phyloP scores from a whole-genome alignment of 64 coral and sea anemone genomes.

The Catalaphyllia jardinei region DNA sequence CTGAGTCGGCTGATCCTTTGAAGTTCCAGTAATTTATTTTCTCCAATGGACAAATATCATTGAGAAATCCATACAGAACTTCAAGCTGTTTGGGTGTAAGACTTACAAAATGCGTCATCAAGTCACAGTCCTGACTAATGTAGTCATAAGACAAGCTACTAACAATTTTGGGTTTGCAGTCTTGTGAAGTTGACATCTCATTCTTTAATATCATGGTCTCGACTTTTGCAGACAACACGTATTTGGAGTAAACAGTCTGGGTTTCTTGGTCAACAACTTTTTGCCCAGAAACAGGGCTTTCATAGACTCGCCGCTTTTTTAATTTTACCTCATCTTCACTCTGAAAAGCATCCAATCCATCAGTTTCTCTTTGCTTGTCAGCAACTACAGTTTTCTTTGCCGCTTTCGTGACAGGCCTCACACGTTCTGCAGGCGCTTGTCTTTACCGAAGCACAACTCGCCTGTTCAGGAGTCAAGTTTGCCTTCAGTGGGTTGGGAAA shows the following conservation, averaged over 20 bases:
- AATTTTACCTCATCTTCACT: too few relatives aligned
- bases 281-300: background rate
- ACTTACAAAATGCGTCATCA: conserved; percentile 54
- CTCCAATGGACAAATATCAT: conserved; percentile 39
- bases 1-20: conserved; percentile 25
- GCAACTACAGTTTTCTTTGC: too few relatives aligned
- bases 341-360: too few relatives aligned
- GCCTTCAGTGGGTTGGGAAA: too few relatives aligned
- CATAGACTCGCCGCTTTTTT: too few relatives aligned
- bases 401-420: too few relatives aligned
- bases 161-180: conserved; percentile 34
- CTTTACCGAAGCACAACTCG: too few relatives aligned
- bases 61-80: too few relatives aligned
- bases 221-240: conserved; percentile 43
- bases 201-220: conserved; percentile 38
- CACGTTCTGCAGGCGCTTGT: too few relatives aligned
- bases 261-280: conserved; percentile 5
- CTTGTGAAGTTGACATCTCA: too few relatives aligned
- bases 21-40: conserved; percentile 41
- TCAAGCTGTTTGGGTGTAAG: conserved; percentile 1
- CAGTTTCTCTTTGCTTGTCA: too few relatives aligned
- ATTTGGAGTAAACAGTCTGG: conserved; percentile 32
- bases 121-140: conserved; percentile 4
- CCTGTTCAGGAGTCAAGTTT: too few relatives aligned
- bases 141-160: conserved; percentile 46